Conservation (phyloP, 2,113 vertebrate species). For the Alexandromys fortis region DNA sequence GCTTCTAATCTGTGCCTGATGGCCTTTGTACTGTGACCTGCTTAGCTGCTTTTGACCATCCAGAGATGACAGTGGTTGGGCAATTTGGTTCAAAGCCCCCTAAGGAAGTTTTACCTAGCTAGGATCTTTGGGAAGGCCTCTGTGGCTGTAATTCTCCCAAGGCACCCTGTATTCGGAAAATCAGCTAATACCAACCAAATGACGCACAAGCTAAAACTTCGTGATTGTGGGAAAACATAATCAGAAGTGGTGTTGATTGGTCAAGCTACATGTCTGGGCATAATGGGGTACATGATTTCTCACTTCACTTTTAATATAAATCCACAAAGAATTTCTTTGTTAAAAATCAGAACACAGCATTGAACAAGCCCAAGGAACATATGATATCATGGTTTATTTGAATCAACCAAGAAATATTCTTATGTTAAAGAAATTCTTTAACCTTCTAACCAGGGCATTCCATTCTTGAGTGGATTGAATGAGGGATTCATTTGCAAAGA, state of each 20-base stretch:
- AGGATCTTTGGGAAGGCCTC: background rate
- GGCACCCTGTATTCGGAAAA: background rate
- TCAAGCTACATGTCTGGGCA: background rate
- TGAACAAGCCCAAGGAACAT: conserved; percentile 66
- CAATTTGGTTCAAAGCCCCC: background rate
- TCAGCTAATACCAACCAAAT: conserved; percentile 18
- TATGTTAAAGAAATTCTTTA: conserved; percentile 62
- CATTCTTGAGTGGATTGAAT: conserved; percentile 39
- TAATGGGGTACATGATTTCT: conserved; percentile 30
- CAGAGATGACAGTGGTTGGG: background rate
- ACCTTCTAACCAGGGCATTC: background rate
- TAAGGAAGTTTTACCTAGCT: background rate
- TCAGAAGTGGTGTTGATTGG: conserved; percentile 17
- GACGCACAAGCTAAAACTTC: background rate
- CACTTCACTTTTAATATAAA: conserved; percentile 37
- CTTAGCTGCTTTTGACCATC: background rate
- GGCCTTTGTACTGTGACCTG: background rate
- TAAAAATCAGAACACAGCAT: conserved; percentile 39
- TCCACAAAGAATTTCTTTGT: conserved; percentile 76
- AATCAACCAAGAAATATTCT: conserved; percentile 68
- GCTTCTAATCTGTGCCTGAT: background rate
- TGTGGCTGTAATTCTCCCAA: background rate
- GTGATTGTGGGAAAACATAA: conserved; percentile 41
- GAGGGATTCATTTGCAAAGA: conserved; percentile 47
- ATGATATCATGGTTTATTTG: conserved; percentile 73